Evolutionary conservation across 2,113 vertebrate genomes (phyloP).

Genomic region (Candoia aspera): DNA sequence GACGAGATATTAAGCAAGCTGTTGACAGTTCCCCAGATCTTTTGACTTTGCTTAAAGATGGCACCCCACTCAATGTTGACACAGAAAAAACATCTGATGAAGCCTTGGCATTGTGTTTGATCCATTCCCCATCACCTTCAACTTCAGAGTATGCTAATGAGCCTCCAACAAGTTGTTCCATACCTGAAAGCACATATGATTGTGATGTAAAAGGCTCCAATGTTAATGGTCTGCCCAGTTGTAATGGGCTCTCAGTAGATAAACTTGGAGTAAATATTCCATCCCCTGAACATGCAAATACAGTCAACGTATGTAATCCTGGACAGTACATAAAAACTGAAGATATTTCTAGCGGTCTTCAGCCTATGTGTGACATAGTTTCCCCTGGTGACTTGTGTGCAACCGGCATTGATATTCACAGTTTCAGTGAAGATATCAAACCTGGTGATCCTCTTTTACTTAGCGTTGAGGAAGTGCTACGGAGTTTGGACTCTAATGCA

Average conservation of each 20-base stretch:
- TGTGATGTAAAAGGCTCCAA: conserved; percentile 75
- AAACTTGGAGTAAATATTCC: conserved; percentile 83
- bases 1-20: conserved; percentile 84
- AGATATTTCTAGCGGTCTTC: conserved; percentile 79
- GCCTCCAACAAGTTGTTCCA: conserved; percentile 65
- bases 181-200: conserved; percentile 72
- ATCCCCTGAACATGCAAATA: conserved; percentile 80
- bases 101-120: conserved; percentile 79
- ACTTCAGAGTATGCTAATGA: conserved; percentile 78
- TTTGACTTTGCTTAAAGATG: conserved; percentile 89
- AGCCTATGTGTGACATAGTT: conserved; percentile 85
- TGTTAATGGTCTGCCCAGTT: conserved; percentile 88
- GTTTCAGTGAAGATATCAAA: conserved; percentile 90
- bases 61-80: conserved; percentile 80
- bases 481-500: conserved; percentile 86
- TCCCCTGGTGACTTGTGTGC: conserved; percentile 82
- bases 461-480: conserved; percentile 91
- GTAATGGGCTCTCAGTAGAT: conserved; percentile 87
- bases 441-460: conserved; percentile 87
- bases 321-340: conserved; percentile 84
- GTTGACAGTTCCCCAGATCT: conserved; percentile 89
- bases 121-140: conserved; percentile 83
- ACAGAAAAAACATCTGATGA: conserved; percentile 76
- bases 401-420: conserved; percentile 85
- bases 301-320: conserved; percentile 80